Evolutionary conservation across 2,797 vertebrate species (phyloP), one percentile per base, ranked within the genome.

Genomic region (Pangasius krempfi): DNA sequence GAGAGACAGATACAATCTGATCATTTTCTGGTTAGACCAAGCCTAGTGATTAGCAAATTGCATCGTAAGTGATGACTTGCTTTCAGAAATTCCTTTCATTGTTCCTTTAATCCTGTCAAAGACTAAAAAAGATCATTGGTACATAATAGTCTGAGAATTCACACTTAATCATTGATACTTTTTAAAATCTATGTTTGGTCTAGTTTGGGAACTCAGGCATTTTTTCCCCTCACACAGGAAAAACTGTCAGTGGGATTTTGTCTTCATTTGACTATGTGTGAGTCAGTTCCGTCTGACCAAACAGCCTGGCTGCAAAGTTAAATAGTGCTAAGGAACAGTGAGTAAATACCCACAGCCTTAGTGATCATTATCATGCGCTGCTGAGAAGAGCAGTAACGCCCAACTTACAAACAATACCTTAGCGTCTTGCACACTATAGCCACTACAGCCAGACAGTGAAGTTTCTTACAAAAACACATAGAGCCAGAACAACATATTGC

Each of bases 211-310:
- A 83, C 4, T 10, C 52, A n/a, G 50, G 73, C 66, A 33, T 47
- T 81, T 76, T 84, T 58, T 76, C n/a, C 44, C 12, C 56, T 81
- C 56, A 44, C 68, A 68, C 37, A 62, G 25, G 68, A 83, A 86
- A 84, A 44, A 75, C 3, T 56, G 20, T n/a, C 30, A 33, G 33
- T 54, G 47, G 62, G 79, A 54, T 72, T 68, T 7, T 56, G 33
- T 83, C 66, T 70, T 70, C 9, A 33, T 44, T 8, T 72, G 27
- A 33, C 25, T 37, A 30, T 25, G 22, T 10, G 88, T 91, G 84
- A 90, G 82, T 89, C 89, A 84, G 56, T 52, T 33, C n/a, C 44
- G 47, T 82, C 78, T 89, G 88, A 89, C 73, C 62, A 81, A 91
- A 90, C 86, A 88, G 76, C 37, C 40, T 78, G 66, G 72, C 87